These are phyloP conservation scores for Alosa alosa DNA, from an alignment of 2,113 vertebrate species.

Conservation along the genomic window DNA sequence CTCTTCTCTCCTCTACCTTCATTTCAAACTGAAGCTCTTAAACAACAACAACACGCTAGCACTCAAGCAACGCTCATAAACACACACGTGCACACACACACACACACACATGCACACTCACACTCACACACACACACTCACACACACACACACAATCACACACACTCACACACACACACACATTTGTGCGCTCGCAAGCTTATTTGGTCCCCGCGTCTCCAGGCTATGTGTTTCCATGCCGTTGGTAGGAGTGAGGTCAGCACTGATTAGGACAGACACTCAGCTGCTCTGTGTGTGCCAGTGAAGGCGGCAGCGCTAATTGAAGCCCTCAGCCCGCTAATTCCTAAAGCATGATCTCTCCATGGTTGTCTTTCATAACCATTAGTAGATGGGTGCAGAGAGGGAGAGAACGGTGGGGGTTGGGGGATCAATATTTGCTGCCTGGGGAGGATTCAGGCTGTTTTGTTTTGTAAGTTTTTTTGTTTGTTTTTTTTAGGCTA, in stretches of 20 bases:
- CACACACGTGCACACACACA: not conserved
- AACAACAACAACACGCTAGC: not conserved
- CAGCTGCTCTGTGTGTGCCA: slow-evolving; percentile 5
- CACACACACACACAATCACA: not conserved
- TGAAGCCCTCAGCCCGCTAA: slow-evolving; percentile 45
- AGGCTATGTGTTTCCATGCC: not conserved
- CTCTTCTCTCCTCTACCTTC: not conserved
- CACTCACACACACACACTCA: not conserved
- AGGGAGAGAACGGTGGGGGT: no score
- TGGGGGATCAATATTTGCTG: slow-evolving; percentile 46
- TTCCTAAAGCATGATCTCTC: slow-evolving; percentile 50
- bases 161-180: not conserved
- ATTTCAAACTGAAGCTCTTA: not conserved
- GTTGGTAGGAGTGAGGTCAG: not conserved
- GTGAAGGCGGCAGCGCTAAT: slow-evolving; percentile 42
- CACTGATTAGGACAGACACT: slow-evolving; percentile 37
- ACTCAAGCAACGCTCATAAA: not conserved
- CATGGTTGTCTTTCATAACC: slow-evolving; percentile 37
- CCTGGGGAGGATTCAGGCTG: slow-evolving; percentile 39
- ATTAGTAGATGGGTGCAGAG: slow-evolving; percentile 26
- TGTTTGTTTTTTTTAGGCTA: not conserved
- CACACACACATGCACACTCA: not conserved
- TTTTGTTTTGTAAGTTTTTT: not conserved
- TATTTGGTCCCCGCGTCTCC: not conserved
- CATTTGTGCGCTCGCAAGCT: not conserved